A percentile compares a stretch with the other conserved stretches of the same genome.
Evolutionary conservation across 2,888 invertebrate genomes (phyloP).

Genomic region (Margaritifera margaritifera): DNA sequence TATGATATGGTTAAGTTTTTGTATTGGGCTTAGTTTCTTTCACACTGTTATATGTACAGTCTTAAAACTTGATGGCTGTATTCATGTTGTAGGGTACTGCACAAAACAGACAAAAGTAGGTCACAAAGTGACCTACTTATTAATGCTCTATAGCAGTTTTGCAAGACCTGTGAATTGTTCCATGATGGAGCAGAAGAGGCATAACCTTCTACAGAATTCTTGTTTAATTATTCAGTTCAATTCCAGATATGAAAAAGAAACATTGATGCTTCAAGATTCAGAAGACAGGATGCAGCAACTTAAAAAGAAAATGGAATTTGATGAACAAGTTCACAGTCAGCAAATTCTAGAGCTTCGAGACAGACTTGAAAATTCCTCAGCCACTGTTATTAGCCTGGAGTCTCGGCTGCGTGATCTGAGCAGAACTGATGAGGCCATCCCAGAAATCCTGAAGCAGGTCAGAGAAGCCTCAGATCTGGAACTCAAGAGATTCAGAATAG

Average conservation of each 20-base stretch:
- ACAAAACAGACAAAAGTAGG: too few relatives aligned
- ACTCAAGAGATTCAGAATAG: constrained; percentile 51
- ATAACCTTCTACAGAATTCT: too few relatives aligned
- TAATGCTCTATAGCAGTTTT: too few relatives aligned
- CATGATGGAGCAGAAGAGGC: too few relatives aligned
- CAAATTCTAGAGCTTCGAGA: constrained; percentile 47
- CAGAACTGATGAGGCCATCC: constrained; percentile 47
- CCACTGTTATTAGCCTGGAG: constrained; percentile 57
- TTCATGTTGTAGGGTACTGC: too few relatives aligned
- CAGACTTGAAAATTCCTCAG: constrained; percentile 51
- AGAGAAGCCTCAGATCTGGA: constrained; percentile 58
- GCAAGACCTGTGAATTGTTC: too few relatives aligned
- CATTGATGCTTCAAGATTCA: constrained; percentile 52
- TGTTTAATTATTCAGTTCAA: background rate
- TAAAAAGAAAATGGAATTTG: constrained; percentile 59
- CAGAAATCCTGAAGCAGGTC: constrained; percentile 56
- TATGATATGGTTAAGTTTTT: too few relatives aligned
- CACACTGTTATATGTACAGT: too few relatives aligned
- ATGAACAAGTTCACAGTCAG: constrained; percentile 53
- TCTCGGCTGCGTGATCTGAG: constrained; percentile 49
- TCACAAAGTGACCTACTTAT: too few relatives aligned
- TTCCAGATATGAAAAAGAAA: constrained; percentile 60
- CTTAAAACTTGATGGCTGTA: too few relatives aligned
- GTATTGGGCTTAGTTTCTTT: too few relatives aligned
- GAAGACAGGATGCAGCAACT: constrained; percentile 58